phyloP scores from a whole-genome alignment of 2,113 vertebrate species.

The Chaetura pelagica region DNA sequence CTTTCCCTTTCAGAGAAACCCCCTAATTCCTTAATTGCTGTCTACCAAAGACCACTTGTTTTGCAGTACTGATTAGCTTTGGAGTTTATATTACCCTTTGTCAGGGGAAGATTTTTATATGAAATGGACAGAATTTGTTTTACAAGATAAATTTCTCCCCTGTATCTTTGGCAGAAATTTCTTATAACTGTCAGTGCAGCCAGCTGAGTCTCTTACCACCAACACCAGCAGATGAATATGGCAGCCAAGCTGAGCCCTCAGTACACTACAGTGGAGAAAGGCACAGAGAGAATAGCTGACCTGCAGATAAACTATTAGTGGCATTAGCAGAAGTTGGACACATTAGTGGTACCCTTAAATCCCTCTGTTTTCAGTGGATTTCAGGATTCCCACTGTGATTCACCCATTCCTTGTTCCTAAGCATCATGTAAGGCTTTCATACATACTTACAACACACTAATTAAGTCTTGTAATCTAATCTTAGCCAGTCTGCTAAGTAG shows the following conservation, averaged over 20 bases:
- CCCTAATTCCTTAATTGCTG: slow-evolving; percentile 44
- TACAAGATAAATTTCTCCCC: background rate
- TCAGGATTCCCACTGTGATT: background rate
- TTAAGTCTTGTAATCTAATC: background rate
- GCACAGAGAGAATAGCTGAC: background rate
- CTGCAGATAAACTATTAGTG: background rate
- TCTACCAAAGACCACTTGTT: slow-evolving; percentile 48
- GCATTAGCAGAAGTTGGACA: slow-evolving; percentile 9
- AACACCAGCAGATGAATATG: background rate
- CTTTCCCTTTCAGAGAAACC: slow-evolving; percentile 24
- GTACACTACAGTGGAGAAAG: background rate
- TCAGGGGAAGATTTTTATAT: background rate
- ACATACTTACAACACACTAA: background rate
- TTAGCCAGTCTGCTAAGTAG: background rate
- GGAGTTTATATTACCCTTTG: background rate
- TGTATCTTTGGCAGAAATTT: background rate
- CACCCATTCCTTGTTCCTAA: background rate
- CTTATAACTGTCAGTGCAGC: background rate
- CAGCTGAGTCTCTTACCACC: background rate
- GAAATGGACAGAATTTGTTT: background rate
- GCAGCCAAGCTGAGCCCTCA: background rate
- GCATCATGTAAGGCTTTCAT: background rate
- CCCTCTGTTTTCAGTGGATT: background rate
- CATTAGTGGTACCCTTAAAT: background rate
- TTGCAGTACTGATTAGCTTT: background rate